Evolutionary conservation across 1,140 invertebrate genomes (phyloP).

Genomic region (Sinonovacula constricta): DNA sequence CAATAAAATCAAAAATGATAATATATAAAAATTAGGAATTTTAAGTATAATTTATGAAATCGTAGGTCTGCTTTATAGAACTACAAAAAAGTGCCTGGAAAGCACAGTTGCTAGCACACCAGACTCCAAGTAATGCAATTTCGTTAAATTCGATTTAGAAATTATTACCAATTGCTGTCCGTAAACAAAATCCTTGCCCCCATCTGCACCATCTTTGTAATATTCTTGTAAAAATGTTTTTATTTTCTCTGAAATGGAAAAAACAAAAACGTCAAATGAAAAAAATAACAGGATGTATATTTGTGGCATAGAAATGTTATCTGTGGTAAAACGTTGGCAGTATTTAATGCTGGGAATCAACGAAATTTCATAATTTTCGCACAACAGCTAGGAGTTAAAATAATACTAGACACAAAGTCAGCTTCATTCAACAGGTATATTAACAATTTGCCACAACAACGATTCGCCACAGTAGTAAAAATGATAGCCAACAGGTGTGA

Average conservation of each 20-base stretch:
- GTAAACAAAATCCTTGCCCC: constrained; percentile 92
- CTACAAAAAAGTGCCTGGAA: background rate
- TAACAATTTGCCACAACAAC: too few species aligned
- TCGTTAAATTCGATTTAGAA: too few species aligned
- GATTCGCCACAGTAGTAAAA: too few species aligned
- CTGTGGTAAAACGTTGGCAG: background rate
- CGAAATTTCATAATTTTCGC: background rate
- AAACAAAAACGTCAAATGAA: too few species aligned
- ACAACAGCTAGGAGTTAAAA: background rate
- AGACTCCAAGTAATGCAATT: background rate
- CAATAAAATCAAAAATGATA: too few species aligned
- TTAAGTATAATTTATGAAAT: background rate
- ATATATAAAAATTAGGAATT: background rate
- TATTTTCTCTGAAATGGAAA: constrained; percentile 84
- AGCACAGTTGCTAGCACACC: background rate
- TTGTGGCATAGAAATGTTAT: too few species aligned
- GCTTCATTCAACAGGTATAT: too few species aligned
- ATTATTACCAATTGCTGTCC: constrained; percentile 84
- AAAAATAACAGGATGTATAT: too few species aligned
- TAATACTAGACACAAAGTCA: background rate
- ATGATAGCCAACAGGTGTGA: too few species aligned
- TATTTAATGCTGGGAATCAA: background rate
- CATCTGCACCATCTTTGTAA: constrained; percentile 84
- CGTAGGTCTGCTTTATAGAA: background rate
- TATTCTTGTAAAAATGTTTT: constrained; percentile 92